Conservation (phyloP, 2,797 vertebrate genomes). For the Myioborus melanocephalus region DNA sequence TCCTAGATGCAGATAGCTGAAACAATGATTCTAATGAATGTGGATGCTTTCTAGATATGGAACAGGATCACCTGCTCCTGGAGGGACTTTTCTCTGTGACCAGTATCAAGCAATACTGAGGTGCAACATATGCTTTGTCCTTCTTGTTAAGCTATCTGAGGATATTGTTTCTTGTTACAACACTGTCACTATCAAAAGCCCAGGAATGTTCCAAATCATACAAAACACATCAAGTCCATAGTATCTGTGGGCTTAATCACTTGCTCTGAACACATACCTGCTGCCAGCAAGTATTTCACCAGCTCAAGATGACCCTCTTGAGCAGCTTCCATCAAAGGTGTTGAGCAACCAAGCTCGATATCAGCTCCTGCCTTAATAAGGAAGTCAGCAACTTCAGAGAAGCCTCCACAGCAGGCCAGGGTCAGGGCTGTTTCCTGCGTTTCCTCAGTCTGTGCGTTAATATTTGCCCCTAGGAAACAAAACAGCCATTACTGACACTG, state of each 20-base stretch:
- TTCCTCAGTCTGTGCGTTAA: conserved; percentile 98
- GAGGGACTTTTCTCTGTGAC: background rate
- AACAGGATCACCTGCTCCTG: background rate
- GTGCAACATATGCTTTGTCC: background rate
- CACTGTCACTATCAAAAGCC: background rate
- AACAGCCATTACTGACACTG: background rate
- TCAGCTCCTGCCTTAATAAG: conserved; percentile 98
- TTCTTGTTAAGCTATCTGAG: background rate
- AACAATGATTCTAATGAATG: background rate
- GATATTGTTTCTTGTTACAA: background rate
- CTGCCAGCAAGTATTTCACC: conserved; percentile 95
- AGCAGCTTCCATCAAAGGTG: conserved; percentile 97
- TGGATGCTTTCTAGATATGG: background rate
- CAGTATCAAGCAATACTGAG: background rate
- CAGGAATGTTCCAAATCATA: background rate
- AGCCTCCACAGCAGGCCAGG: conserved; percentile 96
- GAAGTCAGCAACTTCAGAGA: conserved; percentile 98
- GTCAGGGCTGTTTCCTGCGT: conserved; percentile 97
- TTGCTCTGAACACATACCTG: conserved; percentile 79
- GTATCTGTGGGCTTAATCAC: background rate
- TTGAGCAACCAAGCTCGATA: conserved; percentile 97
- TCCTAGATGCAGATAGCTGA: background rate
- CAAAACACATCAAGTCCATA: accelerated
- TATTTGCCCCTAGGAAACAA: conserved; percentile 88
- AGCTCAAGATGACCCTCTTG: conserved; percentile 97